Conservation (phyloP, 2,888 invertebrate genomes). For the Cryptocephalus primarius region DNA sequence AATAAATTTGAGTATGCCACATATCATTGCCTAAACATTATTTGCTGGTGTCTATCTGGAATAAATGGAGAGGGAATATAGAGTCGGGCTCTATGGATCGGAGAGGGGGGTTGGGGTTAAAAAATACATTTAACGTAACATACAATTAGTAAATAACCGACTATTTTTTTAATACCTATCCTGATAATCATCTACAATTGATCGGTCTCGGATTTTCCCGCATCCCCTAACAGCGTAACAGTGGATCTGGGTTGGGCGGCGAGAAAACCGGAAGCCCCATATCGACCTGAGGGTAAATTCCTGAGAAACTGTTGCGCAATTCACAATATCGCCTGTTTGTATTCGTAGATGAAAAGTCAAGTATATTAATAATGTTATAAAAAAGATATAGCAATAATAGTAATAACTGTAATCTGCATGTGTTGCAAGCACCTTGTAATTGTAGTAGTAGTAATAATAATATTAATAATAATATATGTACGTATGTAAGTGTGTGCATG, state of each 20-base stretch:
- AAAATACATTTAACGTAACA: constrained; percentile 12
- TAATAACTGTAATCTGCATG: constrained; percentile 6
- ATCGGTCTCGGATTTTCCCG: background rate
- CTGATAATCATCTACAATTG: background rate
- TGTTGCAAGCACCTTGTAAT: constrained; percentile 5
- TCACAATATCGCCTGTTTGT: background rate
- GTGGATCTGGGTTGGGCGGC: background rate
- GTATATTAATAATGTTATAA: background rate
- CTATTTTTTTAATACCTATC: constrained; percentile 4
- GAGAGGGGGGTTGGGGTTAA: constrained; percentile 23
- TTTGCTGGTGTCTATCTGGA: constrained; percentile 17
- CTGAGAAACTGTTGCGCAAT: background rate
- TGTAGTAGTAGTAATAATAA: background rate
- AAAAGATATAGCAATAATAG: constrained; percentile 5
- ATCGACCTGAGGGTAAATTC: background rate
- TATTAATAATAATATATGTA: no score
- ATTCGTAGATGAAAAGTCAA: background rate
- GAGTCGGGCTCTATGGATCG: constrained; percentile 14
- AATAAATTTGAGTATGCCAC: constrained; percentile 31
- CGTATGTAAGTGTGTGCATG: no score
- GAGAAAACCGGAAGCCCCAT: background rate
- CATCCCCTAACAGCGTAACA: background rate
- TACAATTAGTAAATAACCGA: background rate
- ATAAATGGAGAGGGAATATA: constrained; percentile 1
- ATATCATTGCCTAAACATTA: background rate